Conservation (phyloP, 2,113 vertebrate genomes). For the Rallus limicola region DNA sequence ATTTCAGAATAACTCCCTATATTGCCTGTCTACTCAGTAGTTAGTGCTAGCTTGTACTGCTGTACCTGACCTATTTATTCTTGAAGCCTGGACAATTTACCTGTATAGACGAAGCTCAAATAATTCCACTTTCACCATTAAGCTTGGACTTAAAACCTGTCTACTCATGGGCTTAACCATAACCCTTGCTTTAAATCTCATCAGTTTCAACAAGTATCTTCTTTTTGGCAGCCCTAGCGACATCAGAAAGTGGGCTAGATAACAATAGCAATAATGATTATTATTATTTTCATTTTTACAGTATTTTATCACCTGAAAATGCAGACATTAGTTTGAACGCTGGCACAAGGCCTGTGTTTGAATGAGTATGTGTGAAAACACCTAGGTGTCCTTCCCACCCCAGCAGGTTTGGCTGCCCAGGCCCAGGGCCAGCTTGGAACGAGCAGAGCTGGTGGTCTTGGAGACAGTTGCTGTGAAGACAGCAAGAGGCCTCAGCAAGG, state of each 20-base stretch:
- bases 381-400: fast-evolving
- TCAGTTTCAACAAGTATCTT: neutral
- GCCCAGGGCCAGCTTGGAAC: neutral
- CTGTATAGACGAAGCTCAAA: neutral
- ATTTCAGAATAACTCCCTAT: neutral
- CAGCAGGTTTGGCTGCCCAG: fast-evolving
- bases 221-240: neutral
- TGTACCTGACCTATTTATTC: neutral
- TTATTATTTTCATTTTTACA: neutral
- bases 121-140: neutral
- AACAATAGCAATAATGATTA: neutral
- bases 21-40: neutral
- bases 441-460: neutral
- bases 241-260: neutral
- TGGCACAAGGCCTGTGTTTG: neutral
- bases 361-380: neutral
- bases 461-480: fast-evolving
- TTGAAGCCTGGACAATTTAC: neutral
- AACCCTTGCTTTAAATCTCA: neutral
- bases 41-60: neutral
- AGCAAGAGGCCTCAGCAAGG: neutral
- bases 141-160: neutral
- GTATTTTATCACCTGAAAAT: neutral
- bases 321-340: neutral
- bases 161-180: neutral